Base-by-base conservation (phyloP, 2,113 vertebrate genomes). In the Eublepharis macularius region DNA sequence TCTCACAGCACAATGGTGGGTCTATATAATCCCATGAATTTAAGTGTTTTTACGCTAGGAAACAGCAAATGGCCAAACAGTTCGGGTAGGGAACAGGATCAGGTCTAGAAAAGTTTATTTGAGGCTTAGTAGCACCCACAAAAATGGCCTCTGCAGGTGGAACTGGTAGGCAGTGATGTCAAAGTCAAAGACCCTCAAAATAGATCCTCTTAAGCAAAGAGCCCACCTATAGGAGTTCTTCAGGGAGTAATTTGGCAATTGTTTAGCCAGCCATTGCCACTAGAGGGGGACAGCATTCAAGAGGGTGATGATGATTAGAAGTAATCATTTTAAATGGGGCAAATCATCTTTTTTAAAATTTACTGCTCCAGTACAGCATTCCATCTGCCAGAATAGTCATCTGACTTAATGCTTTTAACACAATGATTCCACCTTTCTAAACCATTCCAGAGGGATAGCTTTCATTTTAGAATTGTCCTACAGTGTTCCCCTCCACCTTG, bases 281-380 rank as follows among this genome's bases (percentile, higher is more conserved):
- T 85, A 85, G 84, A 73, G 84, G 84, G 84, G 36, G 73, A 49
- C 76, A 47, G 34, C 34, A 65, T 54, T 79, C 39, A 34, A 36
- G 36, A 8, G n/a, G 14, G 39, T 39, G 51, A 69, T 26, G 45
- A 7, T 9, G 60, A 63, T 29, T 26, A 29, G 60, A 26, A 26
- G 60, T 63, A 11, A 51, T 51, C 10, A 13, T 51, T 13, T 51
- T 13, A 51, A 68, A 77, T 68, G 47, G 32, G 68, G 36, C 43
- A 57, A 29, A 47, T 41, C 26, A 34, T 49, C 24, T 78, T 60
- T 12, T 21, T 57, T 29, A 29, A 29, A 6, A 29, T 63, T 63
- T 63, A 63, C 57, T 24, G 57, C 57, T 60, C 57, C 57, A 60
- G 13, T 4, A 0, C 10, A 74, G 51, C 39, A 45, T 19, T 57